Base-by-base conservation (phyloP, 2,113 vertebrate species). In the Nesoenas mayeri region DNA sequence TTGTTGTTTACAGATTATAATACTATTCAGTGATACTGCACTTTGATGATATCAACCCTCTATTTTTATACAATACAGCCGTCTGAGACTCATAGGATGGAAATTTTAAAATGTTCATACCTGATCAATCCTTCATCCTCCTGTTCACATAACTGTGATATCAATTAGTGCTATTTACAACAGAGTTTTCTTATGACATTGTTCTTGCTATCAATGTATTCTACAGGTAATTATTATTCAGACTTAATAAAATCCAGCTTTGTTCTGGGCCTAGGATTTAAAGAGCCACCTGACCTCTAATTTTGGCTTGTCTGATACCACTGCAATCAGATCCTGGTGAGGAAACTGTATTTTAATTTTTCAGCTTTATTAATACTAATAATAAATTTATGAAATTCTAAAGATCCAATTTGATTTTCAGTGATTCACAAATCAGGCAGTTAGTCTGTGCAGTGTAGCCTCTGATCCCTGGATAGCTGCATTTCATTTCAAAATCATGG, bases 391-490 rank as follows among this genome's bases (percentile, higher is more conserved):
- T 87, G 70, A 16, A 61, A 48, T 17, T 34, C 17, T 70, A 77
- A 89, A 74, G 20, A 56, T 75, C 16, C 67, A 79, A 57, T 94
- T 69, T 91, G 42, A 61, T 56, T 91, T 92, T 89, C 91, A 93
- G 87, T 72, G 73, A 84, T 73, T 51, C 77, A 92, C 16, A 81
- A 79, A 89, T 81, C 65, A 64, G 50, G 31, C 26, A 91, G 48
- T 64, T 64, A 66, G 34, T 51, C 29, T 51, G 18, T 42, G n/a
- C 11, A 93, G 32, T 32, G 26, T 44, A 82, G 40, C 73, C 20
- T 79, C 66, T 87, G 53, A 31, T 92, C 66, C 21, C 40, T 53
- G 24, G 40, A 64, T 40, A 92, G 26, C 15, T 89, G 61, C 17
- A 25, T 72, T 92, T 87, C 9, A 67, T 85, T 89, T 82, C 44